These are phyloP conservation scores for Antheraea pernyi DNA, from an alignment of 1,140 invertebrate species.

Conservation along the genomic window DNA sequence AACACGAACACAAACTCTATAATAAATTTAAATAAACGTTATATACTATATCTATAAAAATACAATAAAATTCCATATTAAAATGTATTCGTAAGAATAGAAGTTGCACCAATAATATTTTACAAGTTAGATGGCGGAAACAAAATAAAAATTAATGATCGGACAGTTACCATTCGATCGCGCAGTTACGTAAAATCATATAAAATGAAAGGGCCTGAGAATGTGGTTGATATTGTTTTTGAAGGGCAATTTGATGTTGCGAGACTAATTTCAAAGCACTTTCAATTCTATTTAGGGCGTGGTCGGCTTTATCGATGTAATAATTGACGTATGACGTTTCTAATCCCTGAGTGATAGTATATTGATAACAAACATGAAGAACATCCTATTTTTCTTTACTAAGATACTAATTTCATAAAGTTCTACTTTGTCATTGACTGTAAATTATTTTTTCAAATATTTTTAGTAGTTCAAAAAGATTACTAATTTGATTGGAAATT, in stretches of 20 bases:
- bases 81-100: too few relatives aligned
- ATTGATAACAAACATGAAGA: background rate
- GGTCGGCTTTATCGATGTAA: constrained; percentile 1
- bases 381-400: background rate
- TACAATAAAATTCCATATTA: too few relatives aligned
- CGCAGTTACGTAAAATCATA: background rate
- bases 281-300: constrained; percentile 8
- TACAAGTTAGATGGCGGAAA: background rate
- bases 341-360: background rate
- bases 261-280: constrained; percentile 10
- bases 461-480: too few relatives aligned
- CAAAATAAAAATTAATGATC: background rate
- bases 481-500: too few relatives aligned
- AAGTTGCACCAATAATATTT: background rate
- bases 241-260: constrained; percentile 8
- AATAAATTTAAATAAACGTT: background rate
- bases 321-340: constrained; percentile 6
- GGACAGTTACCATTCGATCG: background rate
- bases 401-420: background rate
- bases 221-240: constrained; percentile 2
- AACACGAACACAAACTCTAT: background rate
- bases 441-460: too few relatives aligned
- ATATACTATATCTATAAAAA: too few relatives aligned
- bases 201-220: background rate
- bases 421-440: too few relatives aligned